Percentiles rank a stretch among this genome's conserved stretches.
Conservation (phyloP, 2,888 invertebrate genomes). For the Ophraella communa region DNA sequence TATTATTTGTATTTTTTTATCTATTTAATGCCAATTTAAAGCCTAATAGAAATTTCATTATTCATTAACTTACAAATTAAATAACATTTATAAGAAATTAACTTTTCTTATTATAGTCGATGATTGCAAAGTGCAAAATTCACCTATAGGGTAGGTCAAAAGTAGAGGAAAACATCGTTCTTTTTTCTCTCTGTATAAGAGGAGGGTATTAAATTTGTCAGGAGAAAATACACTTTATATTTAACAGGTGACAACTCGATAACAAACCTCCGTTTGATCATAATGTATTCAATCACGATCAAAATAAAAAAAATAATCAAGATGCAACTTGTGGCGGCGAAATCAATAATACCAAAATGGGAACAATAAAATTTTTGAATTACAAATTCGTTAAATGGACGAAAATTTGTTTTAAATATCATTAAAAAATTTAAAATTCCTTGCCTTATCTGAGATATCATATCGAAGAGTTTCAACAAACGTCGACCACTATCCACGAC, state of each 20-base stretch:
- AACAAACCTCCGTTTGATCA: constrained; percentile 28
- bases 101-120: no score
- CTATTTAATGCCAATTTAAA: no score
- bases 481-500: constrained; percentile 43
- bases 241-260: constrained; percentile 24
- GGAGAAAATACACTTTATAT: constrained; percentile 22
- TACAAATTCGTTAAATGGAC: constrained; percentile 57
- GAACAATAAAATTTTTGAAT: constrained; percentile 59
- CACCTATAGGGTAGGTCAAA: no score
- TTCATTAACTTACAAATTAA: no score
- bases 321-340: background rate
- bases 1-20: no score
- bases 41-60: no score
- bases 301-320: background rate
- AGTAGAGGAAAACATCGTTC: no score
- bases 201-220: no score
- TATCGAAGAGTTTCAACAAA: constrained; percentile 46
- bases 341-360: constrained; percentile 49
- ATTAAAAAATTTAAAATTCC: constrained; percentile 57
- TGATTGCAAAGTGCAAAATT: no score
- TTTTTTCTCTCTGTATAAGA: no score
- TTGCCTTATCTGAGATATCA: constrained; percentile 54
- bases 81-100: no score
- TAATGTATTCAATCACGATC: constrained; percentile 11
- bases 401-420: constrained; percentile 57